Conservation (phyloP, 2,797 vertebrate species). For the Pangasius djambal region DNA sequence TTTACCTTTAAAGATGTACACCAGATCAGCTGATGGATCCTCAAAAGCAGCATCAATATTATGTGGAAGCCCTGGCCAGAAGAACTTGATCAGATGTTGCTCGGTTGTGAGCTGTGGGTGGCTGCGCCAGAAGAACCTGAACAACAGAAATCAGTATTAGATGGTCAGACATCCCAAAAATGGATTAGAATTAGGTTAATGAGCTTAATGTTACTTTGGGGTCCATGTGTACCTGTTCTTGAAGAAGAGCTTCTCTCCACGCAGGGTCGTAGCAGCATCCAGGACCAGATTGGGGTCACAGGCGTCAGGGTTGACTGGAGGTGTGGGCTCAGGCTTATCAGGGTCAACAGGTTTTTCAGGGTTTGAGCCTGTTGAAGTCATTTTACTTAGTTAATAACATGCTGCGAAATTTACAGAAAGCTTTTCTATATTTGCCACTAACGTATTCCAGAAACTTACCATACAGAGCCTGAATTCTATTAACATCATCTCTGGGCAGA, state of each 20-base stretch:
- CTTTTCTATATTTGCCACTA: neutral
- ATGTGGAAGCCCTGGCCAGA: constrained; percentile 76
- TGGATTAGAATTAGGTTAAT: neutral
- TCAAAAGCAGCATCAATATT: constrained; percentile 81
- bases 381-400: neutral
- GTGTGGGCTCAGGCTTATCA: constrained; percentile 57
- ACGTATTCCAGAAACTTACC: constrained; percentile 64
- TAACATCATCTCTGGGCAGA: constrained; percentile 79
- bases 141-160: constrained; percentile 21
- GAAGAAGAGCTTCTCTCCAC: constrained; percentile 78
- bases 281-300: constrained; percentile 72
- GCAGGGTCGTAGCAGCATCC: constrained; percentile 74
- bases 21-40: constrained; percentile 65
- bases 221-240: constrained; percentile 74
- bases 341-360: neutral
- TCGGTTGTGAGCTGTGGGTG: constrained; percentile 64
- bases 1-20: constrained; percentile 69
- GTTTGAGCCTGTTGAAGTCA: constrained; percentile 60
- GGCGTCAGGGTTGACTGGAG: constrained; percentile 56
- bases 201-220: constrained; percentile 22
- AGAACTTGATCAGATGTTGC: constrained; percentile 70
- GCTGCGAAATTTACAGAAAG: neutral
- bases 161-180: constrained; percentile 11
- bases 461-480: constrained; percentile 79
- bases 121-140: constrained; percentile 76